Percentiles rank a stretch among this genome's conserved stretches.
Evolutionary conservation across 2,113 vertebrate genomes (phyloP).

Genomic region (Uropsilus gracilis): DNA sequence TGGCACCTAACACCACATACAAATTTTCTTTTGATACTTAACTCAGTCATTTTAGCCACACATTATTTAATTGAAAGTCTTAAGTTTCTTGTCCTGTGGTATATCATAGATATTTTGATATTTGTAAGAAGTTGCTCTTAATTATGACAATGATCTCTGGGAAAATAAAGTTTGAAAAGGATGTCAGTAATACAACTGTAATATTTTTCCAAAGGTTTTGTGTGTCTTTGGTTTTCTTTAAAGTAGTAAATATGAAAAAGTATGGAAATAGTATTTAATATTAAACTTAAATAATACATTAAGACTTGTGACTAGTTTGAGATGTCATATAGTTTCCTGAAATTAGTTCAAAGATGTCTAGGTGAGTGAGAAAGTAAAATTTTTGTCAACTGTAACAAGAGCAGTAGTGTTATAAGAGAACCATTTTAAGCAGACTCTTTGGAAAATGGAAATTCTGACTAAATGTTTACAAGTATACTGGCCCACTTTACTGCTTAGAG

Average conservation of each 20-base stretch:
- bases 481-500: slow-evolving; percentile 13
- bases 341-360: not conserved
- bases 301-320: slow-evolving; percentile 46
- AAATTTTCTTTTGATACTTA: not conserved
- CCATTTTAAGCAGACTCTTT: slow-evolving; percentile 3
- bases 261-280: slow-evolving; percentile 18
- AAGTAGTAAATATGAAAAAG: not conserved
- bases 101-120: not conserved
- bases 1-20: not conserved
- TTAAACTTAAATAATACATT: slow-evolving; percentile 27
- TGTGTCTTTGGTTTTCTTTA: slow-evolving; percentile 1
- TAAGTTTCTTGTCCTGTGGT: not conserved
- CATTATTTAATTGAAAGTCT: slow-evolving; percentile 34
- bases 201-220: slow-evolving; percentile 41
- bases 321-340: slow-evolving; percentile 44
- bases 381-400: slow-evolving; percentile 13
- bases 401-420: slow-evolving; percentile 12
- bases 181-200: not conserved
- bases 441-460: slow-evolving; percentile 22
- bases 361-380: slow-evolving; percentile 47
- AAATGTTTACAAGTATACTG: slow-evolving; percentile 31
- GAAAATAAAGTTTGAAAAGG: slow-evolving; percentile 39
- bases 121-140: slow-evolving; percentile 2
- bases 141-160: not conserved
- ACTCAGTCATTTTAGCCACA: not conserved